phyloP scores from a whole-genome alignment of 2,113 vertebrate species.

The Trachemys scripta region DNA sequence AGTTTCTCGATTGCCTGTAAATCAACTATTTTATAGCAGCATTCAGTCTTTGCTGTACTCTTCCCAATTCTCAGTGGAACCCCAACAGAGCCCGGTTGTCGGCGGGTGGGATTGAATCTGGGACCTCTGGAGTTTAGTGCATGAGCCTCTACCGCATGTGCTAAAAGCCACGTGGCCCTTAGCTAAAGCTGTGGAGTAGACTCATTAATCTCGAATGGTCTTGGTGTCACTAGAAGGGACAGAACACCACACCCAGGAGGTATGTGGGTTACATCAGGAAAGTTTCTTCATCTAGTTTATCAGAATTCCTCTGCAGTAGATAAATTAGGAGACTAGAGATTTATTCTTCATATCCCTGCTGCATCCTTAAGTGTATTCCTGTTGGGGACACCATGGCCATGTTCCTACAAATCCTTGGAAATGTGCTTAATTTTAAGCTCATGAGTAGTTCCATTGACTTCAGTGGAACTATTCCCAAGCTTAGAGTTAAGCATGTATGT shows the following conservation, averaged over 20 bases:
- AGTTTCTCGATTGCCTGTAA: not conserved
- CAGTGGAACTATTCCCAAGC: no score
- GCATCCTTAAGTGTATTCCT: not conserved
- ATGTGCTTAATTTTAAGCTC: not conserved
- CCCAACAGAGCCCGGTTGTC: no score
- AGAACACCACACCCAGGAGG: no score
- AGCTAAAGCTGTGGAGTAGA: no score
- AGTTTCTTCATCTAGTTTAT: not conserved
- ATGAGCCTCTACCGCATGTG: no score
- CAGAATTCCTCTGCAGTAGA: not conserved
- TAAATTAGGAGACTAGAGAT: not conserved
- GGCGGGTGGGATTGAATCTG: no score
- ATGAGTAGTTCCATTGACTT: no score
- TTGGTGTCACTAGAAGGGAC: no score
- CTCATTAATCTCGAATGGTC: no score
- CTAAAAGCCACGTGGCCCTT: no score
- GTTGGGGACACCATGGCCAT: not conserved
- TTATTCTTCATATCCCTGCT: not conserved
- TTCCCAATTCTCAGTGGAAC: not conserved
- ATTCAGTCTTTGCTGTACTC: not conserved
- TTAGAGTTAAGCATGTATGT: no score
- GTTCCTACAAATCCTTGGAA: not conserved
- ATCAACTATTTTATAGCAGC: not conserved
- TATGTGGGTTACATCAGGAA: not conserved
- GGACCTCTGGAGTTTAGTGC: no score